Conservation (phyloP, 2,797 vertebrate species). For the Thalassophryne amazonica region DNA sequence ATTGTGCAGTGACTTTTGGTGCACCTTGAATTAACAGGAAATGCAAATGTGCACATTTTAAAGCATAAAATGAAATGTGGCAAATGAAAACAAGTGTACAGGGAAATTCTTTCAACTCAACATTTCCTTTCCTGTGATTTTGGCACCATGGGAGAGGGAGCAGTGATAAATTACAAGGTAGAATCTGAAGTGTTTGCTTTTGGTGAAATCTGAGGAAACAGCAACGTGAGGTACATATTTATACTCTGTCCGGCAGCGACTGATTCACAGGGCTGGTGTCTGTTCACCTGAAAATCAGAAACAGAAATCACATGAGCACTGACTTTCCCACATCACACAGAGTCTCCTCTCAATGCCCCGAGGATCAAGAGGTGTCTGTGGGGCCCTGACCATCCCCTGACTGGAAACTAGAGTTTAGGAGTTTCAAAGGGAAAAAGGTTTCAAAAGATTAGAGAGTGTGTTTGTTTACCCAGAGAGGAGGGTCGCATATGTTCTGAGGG, state of each 20-base stretch:
- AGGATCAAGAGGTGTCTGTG: constrained; percentile 44
- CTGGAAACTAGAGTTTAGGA: constrained; percentile 42
- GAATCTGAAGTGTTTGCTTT: constrained; percentile 66
- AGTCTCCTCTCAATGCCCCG: constrained; percentile 27
- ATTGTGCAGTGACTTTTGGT: too few species aligned
- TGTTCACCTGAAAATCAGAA: constrained; percentile 58
- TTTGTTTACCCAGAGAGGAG: constrained; percentile 59
- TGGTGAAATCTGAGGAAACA: constrained; percentile 61
- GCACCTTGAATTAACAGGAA: too few species aligned
- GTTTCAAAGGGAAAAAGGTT: constrained; percentile 37
- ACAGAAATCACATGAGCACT: not conserved
- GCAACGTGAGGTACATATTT: constrained; percentile 55
- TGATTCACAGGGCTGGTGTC: constrained; percentile 37
- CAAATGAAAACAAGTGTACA: constrained; percentile 36
- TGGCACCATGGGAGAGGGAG: constrained; percentile 20
- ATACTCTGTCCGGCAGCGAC: constrained; percentile 23
- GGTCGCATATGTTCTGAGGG: constrained; percentile 42
- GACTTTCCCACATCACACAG: constrained; percentile 57
- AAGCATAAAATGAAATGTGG: not conserved
- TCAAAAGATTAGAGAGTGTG: constrained; percentile 43
- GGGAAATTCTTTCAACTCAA: constrained; percentile 41
- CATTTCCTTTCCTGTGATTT: constrained; percentile 36
- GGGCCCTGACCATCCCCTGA: constrained; percentile 37
- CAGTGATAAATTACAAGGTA: constrained; percentile 72
- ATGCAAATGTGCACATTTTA: too few species aligned